Conservation (phyloP, 2,888 invertebrate genomes). For the Agrochola lychnidis region DNA sequence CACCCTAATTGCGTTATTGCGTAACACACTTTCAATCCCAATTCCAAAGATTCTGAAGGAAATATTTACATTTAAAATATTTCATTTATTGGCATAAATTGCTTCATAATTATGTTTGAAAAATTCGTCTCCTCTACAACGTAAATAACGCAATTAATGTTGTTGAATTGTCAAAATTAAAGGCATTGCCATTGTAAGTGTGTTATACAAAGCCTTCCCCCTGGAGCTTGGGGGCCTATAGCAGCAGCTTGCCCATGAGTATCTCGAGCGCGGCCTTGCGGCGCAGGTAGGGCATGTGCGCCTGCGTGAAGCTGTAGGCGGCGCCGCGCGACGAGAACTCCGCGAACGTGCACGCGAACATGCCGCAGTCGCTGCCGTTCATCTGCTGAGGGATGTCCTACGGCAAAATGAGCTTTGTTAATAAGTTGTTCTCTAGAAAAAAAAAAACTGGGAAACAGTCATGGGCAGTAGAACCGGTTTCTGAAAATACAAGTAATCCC, state of each 20-base stretch:
- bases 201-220: background rate
- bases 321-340: conserved; percentile 96
- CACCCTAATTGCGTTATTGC: background rate
- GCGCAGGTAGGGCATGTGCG: conserved; percentile 98
- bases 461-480: background rate
- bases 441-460: background rate
- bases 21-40: background rate
- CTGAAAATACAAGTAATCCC: background rate
- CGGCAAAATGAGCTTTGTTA: background rate
- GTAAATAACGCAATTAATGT: background rate
- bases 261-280: conserved; percentile 98
- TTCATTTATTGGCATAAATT: background rate
- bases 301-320: conserved; percentile 95
- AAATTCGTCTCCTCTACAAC: too few relatives aligned
- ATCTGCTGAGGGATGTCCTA: conserved; percentile 97
- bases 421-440: background rate
- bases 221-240: conserved; percentile 72
- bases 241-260: conserved; percentile 93
- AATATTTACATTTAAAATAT: background rate
- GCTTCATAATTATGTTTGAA: too few relatives aligned
- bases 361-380: conserved; percentile 99
- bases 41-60: background rate
- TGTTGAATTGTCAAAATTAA: background rate
- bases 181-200: background rate
- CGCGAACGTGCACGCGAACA: conserved; percentile 99